phyloP scores from a whole-genome alignment of 64 coral and sea anemone species.

The Dendronephthya gigantea region DNA sequence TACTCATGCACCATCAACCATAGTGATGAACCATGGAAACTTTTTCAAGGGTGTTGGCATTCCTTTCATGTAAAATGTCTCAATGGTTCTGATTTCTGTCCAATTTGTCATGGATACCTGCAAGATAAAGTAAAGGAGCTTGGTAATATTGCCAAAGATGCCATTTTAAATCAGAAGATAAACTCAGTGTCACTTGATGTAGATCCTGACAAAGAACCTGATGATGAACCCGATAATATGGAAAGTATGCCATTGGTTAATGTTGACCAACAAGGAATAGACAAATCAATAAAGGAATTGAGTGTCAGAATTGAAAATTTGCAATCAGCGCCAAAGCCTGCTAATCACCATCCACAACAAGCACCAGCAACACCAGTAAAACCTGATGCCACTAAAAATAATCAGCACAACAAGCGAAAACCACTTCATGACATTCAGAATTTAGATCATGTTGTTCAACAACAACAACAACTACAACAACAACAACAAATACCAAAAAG shows the following conservation, averaged over 20 bases:
- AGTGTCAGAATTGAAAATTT: background rate
- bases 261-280: background rate
- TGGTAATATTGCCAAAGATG: conserved; percentile 40
- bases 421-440: background rate
- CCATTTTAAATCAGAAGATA: background rate
- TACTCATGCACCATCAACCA: background rate
- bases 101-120: conserved; percentile 38
- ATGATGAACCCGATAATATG: background rate
- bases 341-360: background rate
- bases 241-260: background rate
- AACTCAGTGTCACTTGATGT: background rate
- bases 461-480: background rate
- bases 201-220: too few relatives aligned
- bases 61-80: conserved; percentile 25
- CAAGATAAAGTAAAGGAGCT: conserved; percentile 32
- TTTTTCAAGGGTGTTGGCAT: conserved; percentile 24
- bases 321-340: background rate
- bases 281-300: background rate
- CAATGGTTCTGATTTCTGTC: conserved; percentile 9
- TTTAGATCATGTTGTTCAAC: background rate
- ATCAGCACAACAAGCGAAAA: background rate
- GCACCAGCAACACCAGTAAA: background rate
- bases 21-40: background rate
- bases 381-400: background rate
- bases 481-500: background rate